Evolutionary conservation across 2,797 vertebrate species (phyloP).

Genomic region (Ceryle rudis): DNA sequence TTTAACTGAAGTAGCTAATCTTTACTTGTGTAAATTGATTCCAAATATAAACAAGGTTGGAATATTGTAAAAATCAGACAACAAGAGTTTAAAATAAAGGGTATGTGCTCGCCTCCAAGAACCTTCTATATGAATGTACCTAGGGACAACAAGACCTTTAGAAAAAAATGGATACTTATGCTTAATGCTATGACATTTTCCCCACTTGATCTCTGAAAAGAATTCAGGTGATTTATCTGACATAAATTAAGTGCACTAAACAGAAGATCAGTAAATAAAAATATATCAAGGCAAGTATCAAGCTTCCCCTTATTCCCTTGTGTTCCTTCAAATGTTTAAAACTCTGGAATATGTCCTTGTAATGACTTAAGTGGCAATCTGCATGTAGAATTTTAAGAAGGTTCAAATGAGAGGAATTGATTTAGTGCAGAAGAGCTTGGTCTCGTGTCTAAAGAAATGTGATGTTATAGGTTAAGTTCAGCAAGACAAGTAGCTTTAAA

Average conservation of each 20-base stretch:
- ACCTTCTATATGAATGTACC: not conserved
- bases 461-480: constrained; percentile 33
- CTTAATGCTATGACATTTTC: constrained; percentile 64
- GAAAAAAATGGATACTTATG: constrained; percentile 29
- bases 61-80: not conserved
- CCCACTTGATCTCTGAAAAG: constrained; percentile 50
- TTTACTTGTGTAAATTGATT: not conserved
- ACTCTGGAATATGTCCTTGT: constrained; percentile 18
- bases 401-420: constrained; percentile 9
- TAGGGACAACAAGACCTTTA: constrained; percentile 45
- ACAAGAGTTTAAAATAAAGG: not conserved
- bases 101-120: not conserved
- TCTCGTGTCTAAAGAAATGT: not conserved
- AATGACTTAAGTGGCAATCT: constrained; percentile 17
- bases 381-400: constrained; percentile 46
- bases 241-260: constrained; percentile 58
- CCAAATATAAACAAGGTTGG: not conserved
- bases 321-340: not conserved
- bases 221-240: constrained; percentile 62
- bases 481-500: not conserved
- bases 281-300: constrained; percentile 19
- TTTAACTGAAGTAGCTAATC: not conserved
- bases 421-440: constrained; percentile 18
- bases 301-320: not conserved
- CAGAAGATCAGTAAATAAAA: constrained; percentile 67